phyloP scores from a whole-genome alignment of 2,113 vertebrate species.

The Mesitornis unicolor region DNA sequence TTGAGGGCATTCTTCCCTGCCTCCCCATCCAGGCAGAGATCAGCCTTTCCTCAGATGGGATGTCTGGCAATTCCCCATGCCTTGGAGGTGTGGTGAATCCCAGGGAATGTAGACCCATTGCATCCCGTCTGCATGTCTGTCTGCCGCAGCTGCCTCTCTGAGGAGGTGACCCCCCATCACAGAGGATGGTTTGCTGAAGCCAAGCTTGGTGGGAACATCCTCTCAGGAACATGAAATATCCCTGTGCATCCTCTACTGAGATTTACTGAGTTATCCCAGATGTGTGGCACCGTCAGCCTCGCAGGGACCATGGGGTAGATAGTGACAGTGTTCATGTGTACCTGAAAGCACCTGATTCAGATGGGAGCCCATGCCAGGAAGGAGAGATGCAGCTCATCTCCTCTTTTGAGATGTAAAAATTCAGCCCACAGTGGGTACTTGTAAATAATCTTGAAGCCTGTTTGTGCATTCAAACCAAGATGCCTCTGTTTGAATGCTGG shows the following conservation, averaged over 20 bases:
- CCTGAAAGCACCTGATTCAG: too few relatives aligned
- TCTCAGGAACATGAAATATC: neutral
- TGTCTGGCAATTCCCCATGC: fast-evolving
- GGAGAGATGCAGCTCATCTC: neutral
- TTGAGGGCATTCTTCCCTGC: neutral
- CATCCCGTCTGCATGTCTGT: neutral
- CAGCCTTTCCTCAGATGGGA: neutral
- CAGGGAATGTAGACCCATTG: neutral
- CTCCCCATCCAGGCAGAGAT: fast-evolving
- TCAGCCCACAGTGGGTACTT: neutral
- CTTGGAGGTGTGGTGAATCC: fast-evolving
- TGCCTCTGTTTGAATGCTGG: neutral
- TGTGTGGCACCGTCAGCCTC: fast-evolving
- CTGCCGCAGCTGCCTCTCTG: neutral
- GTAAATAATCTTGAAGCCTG: neutral
- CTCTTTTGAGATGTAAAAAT: neutral
- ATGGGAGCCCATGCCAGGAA: neutral
- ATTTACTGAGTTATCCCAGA: neutral
- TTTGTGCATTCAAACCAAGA: neutral
- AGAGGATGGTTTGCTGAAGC: neutral
- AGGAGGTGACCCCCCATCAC: neutral
- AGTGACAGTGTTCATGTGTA: fast-evolving
- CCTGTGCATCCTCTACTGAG: fast-evolving
- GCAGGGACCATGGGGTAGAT: fast-evolving
- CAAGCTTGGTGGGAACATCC: neutral